A percentile compares a stretch with the other conserved stretches of the same genome.
Evolutionary conservation across 2,797 vertebrate species (phyloP).

Genomic region (Mormyrus proboscirostris): DNA sequence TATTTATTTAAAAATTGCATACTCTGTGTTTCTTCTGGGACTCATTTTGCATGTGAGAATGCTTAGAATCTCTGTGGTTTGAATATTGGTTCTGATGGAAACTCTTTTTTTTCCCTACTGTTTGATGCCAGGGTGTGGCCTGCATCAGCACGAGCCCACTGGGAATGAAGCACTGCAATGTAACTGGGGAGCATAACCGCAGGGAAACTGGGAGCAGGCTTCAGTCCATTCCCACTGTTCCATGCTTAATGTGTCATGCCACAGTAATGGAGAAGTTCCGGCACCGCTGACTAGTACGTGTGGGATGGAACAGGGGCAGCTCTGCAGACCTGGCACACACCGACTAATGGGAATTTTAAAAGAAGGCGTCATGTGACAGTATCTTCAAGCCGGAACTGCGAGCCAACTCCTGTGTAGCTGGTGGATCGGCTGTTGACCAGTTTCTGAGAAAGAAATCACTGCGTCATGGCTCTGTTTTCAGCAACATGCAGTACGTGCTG

Average conservation of each 20-base stretch:
- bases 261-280: neutral
- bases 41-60: neutral
- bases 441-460: neutral
- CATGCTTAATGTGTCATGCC: neutral
- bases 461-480: neutral
- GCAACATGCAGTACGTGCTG: neutral
- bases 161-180: neutral
- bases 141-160: neutral
- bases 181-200: neutral
- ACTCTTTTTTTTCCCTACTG: neutral
- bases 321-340: neutral
- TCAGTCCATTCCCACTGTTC: neutral
- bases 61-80: slow-evolving; percentile 22
- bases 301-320: neutral
- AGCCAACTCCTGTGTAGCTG: neutral
- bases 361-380: no score
- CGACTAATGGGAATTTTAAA: neutral
- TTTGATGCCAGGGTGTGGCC: neutral
- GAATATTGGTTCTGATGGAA: slow-evolving; percentile 20
- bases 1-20: neutral
- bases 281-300: neutral
- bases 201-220: neutral
- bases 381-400: neutral
- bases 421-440: neutral
- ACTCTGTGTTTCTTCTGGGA: neutral